Evolutionary conservation across 2,888 invertebrate species (phyloP).

Genomic region (Seira musarum): DNA sequence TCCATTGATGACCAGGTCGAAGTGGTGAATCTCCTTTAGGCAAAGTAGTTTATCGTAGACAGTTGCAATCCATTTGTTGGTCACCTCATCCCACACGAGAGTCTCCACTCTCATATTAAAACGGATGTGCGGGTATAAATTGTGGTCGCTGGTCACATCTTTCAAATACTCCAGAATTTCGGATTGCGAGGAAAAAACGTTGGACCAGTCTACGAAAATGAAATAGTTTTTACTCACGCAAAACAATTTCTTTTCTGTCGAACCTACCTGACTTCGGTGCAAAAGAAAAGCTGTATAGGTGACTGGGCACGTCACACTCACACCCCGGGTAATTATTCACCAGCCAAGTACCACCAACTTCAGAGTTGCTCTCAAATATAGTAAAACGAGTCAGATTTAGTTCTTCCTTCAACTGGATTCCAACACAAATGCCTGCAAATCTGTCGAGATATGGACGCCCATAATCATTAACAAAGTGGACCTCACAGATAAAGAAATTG

Average conservation of each 20-base stretch:
- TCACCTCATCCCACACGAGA: slow-evolving; percentile 52
- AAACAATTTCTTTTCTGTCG: background rate
- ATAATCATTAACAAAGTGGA: background rate
- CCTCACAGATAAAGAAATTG: background rate
- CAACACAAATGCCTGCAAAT: slow-evolving; percentile 50
- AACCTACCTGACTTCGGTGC: slow-evolving; percentile 43
- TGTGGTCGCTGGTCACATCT: slow-evolving; percentile 48
- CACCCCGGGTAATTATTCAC: slow-evolving; percentile 51
- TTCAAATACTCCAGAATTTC: slow-evolving; percentile 59
- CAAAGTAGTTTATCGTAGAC: slow-evolving; percentile 14
- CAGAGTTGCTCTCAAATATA: slow-evolving; percentile 36
- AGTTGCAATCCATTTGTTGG: slow-evolving; percentile 48
- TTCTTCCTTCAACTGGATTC: slow-evolving; percentile 47
- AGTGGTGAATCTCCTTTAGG: background rate
- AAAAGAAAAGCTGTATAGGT: slow-evolving; percentile 49
- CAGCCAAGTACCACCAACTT: slow-evolving; percentile 52
- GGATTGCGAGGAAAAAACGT: slow-evolving; percentile 43
- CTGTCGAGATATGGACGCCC: slow-evolving; percentile 3
- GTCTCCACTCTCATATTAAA: slow-evolving; percentile 56
- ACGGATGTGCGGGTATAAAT: slow-evolving; percentile 51
- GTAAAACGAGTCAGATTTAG: slow-evolving; percentile 41
- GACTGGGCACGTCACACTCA: slow-evolving; percentile 46
- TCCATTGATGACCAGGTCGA: slow-evolving; percentile 32
- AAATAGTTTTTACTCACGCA: slow-evolving; percentile 8
- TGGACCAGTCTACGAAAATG: slow-evolving; percentile 48